These are phyloP conservation scores for Nibea albiflora DNA, from an alignment of 2,113 vertebrate species.

Conservation along the genomic window DNA sequence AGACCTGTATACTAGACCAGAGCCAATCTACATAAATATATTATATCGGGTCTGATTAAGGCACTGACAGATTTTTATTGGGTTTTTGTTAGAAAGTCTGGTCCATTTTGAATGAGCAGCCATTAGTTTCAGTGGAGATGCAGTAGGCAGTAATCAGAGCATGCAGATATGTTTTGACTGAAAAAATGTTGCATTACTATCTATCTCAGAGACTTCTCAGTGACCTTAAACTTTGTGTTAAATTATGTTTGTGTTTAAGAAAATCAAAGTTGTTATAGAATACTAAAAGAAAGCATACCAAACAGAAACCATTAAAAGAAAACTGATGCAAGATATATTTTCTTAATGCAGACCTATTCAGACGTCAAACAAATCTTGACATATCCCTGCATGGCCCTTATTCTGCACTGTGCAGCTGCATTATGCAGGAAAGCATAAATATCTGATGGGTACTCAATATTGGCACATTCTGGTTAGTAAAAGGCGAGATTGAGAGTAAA, in stretches of 20 bases:
- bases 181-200: neutral
- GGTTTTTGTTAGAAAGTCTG: no score
- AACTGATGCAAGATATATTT: neutral
- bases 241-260: neutral
- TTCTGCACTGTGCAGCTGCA: neutral
- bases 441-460: neutral
- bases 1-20: neutral
- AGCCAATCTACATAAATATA: neutral
- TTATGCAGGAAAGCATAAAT: slow-evolving; percentile 16
- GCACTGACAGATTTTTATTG: neutral
- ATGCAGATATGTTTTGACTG: no score
- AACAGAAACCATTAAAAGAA: neutral
- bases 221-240: neutral
- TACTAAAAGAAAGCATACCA: neutral
- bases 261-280: neutral
- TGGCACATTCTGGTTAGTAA: neutral
- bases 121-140: no score
- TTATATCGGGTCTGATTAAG: neutral
- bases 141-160: no score
- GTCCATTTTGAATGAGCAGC: no score
- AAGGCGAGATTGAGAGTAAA: neutral
- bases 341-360: slow-evolving; percentile 29
- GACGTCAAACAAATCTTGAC: slow-evolving; percentile 19
- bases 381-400: slow-evolving; percentile 3
- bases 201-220: neutral